Evolutionary conservation across 2,113 vertebrate species (phyloP).

Genomic region (Ondatra zibethicus): DNA sequence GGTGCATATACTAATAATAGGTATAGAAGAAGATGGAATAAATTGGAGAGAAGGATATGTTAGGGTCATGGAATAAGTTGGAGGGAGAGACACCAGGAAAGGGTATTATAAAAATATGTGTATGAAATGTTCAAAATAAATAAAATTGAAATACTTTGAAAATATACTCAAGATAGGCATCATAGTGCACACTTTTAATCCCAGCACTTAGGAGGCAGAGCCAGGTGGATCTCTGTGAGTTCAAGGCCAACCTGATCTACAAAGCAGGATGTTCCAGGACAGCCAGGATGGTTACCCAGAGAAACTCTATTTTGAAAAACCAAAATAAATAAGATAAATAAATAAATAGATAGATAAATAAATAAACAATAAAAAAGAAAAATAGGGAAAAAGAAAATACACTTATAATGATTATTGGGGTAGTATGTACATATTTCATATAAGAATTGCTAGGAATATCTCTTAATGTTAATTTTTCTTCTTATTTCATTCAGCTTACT

Average conservation of each 20-base stretch:
- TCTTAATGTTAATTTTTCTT: slow-evolving; percentile 33
- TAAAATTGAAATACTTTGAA: neutral
- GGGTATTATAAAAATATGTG: neutral
- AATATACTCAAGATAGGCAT: neutral
- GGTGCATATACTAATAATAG: neutral
- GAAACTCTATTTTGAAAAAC: neutral
- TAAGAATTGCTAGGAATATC: slow-evolving; percentile 67
- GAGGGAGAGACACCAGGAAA: too few species aligned
- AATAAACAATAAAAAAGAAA: neutral
- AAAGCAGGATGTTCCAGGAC: neutral
- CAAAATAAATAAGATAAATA: neutral
- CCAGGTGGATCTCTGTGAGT: neutral
- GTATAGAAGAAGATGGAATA: neutral
- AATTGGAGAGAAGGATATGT: neutral
- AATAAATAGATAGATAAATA: too few species aligned
- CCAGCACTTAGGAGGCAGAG: neutral
- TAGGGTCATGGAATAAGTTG: neutral
- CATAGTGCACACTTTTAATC: neutral
- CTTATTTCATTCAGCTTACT: slow-evolving; percentile 7
- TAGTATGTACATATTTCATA: slow-evolving; percentile 47
- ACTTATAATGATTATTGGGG: slow-evolving; percentile 31
- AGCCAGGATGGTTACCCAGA: neutral
- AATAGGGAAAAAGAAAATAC: neutral
- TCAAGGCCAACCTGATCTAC: neutral
- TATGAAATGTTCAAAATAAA: neutral